phyloP scores from a whole-genome alignment of 2,888 invertebrate genomes.

The Dysmachus trigonus region DNA sequence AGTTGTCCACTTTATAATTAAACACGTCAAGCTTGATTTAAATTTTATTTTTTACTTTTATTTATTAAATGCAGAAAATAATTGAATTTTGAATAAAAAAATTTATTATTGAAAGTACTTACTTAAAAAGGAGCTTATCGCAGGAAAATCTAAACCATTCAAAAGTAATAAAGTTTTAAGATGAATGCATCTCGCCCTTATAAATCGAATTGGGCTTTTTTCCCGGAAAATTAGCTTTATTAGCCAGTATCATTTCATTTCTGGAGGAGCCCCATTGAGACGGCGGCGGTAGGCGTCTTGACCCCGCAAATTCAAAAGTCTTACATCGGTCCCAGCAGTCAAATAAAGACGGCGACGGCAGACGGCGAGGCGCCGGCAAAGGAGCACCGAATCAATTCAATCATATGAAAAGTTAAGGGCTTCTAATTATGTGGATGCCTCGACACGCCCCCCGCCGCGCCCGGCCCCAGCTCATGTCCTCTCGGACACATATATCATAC shows the following conservation, averaged over 20 bases:
- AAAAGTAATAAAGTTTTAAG: no score
- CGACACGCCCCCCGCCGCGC: not conserved
- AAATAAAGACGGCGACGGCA: not conserved
- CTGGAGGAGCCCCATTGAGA: not conserved
- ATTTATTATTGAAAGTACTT: no score
- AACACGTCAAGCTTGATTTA: no score
- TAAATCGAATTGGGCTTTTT: not conserved
- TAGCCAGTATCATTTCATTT: not conserved
- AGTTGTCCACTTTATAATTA: no score
- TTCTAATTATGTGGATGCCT: constrained; percentile 28
- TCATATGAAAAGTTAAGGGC: constrained; percentile 36
- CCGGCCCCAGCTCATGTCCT: not conserved
- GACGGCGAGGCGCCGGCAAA: constrained; percentile 6
- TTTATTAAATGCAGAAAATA: no score
- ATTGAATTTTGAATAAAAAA: no score
- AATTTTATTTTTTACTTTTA: no score
- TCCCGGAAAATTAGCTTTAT: not conserved
- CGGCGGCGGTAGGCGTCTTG: no score
- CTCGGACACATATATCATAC: constrained; percentile 10
- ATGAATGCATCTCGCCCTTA: no score
- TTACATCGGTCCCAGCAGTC: not conserved
- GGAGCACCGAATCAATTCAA: constrained; percentile 16
- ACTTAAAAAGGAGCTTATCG: no score
- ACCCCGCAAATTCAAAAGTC: not conserved
- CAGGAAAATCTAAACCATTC: no score